Conservation (phyloP, 2,888 invertebrate species). For the Gymnocheta viridis region DNA sequence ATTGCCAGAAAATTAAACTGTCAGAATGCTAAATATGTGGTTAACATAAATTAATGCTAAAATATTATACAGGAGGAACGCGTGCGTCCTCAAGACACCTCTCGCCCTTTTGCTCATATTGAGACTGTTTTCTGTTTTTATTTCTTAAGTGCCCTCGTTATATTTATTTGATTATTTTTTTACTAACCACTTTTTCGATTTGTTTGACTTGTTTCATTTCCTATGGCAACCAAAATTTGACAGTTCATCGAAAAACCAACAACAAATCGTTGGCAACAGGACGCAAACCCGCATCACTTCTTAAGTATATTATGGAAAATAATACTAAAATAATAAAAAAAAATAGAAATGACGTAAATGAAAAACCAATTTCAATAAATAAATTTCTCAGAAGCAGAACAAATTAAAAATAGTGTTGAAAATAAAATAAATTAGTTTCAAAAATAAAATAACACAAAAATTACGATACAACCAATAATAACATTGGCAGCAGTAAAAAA, state of each 20-base stretch:
- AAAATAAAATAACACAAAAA: slow-evolving; percentile 25
- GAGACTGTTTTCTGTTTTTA: neutral
- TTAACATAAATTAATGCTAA: too few species aligned
- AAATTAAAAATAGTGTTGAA: slow-evolving; percentile 61
- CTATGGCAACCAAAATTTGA: slow-evolving; percentile 47
- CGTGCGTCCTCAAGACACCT: too few species aligned
- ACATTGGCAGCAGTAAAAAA: slow-evolving; percentile 9
- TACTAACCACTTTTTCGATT: slow-evolving; percentile 7
- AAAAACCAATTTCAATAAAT: slow-evolving; percentile 57
- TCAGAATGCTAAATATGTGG: too few species aligned
- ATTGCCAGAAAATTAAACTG: too few species aligned
- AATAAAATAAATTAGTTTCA: slow-evolving; percentile 48
- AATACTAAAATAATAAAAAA: neutral
- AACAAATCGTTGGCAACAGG: neutral
- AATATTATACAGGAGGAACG: too few species aligned
- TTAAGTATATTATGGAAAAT: slow-evolving; percentile 10
- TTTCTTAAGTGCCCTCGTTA: neutral
- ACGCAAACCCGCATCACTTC: neutral
- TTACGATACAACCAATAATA: slow-evolving; percentile 27
- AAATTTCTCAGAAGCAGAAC: slow-evolving; percentile 61
- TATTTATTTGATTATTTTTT: neutral
- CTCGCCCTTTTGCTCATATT: too few species aligned
- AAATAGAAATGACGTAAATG: slow-evolving; percentile 22
- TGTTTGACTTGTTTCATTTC: slow-evolving; percentile 15
- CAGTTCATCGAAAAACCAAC: slow-evolving; percentile 22